A percentile compares a stretch with the other conserved stretches of the same genome.
These are phyloP conservation scores for Sicus ferrugineus DNA, from an alignment of 2,888 invertebrate species.

Conservation along the genomic window DNA sequence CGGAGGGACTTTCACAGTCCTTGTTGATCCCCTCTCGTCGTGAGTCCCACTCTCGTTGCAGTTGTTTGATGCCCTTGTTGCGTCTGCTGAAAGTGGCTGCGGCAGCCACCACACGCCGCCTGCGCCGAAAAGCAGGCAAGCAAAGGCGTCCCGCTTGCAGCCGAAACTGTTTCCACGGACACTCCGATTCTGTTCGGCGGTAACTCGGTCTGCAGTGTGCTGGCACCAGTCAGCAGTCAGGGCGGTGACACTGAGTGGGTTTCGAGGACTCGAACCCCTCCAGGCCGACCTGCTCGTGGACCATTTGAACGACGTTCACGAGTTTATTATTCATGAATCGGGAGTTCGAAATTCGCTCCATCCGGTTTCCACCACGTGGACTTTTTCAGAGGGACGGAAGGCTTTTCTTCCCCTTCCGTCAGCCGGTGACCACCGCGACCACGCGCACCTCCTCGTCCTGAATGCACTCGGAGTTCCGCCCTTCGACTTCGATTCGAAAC, in stretches of 20 bases:
- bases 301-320: no score
- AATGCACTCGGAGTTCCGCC: no score
- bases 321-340: no score
- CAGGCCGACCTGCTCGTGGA: neutral
- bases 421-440: no score
- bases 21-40: neutral
- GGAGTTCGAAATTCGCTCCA: no score
- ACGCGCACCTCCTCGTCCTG: neutral
- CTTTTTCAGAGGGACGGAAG: neutral
- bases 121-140: slow-evolving; percentile 14
- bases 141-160: neutral
- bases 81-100: neutral
- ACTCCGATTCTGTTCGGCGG: no score
- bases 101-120: neutral
- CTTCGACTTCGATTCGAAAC: no score
- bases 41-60: neutral
- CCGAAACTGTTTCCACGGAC: neutral
- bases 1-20: neutral
- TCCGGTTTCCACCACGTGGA: neutral
- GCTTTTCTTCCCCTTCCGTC: no score
- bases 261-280: neutral
- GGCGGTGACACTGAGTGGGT: no score
- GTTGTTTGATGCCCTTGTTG: slow-evolving; percentile 8
- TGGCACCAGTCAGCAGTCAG: no score
- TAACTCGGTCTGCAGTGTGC: no score